Percentiles rank a stretch among this genome's conserved stretches.
Conservation (phyloP, 2,888 invertebrate species). For the Xestobium rufovillosum region DNA sequence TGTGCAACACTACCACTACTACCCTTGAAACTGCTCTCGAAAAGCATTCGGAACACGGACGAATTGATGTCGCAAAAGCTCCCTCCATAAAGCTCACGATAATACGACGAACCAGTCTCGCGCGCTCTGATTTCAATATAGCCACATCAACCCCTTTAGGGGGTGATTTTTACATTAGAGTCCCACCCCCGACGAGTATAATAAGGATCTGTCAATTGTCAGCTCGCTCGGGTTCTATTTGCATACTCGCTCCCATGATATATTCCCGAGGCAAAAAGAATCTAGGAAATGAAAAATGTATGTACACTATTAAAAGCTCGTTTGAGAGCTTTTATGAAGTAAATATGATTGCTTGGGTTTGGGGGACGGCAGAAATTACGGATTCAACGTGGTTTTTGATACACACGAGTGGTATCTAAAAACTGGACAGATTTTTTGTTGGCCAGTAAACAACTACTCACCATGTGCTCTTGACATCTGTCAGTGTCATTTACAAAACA, state of each 20-base stretch:
- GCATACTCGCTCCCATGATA: slow-evolving; percentile 28
- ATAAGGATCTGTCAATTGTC: slow-evolving; percentile 42
- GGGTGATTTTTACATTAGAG: slow-evolving; percentile 38
- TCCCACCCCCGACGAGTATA: slow-evolving; percentile 29
- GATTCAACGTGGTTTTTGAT: no score
- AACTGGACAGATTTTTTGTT: no score
- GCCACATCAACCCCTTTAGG: slow-evolving; percentile 36
- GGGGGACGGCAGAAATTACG: no score
- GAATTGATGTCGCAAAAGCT: neutral
- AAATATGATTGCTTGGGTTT: no score
- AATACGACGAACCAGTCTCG: no score
- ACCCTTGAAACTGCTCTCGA: slow-evolving; percentile 3
- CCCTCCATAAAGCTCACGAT: neutral
- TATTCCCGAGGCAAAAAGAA: slow-evolving; percentile 24
- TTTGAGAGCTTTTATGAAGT: no score
- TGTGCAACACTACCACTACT: no score
- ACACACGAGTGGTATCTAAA: no score
- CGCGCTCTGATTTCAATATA: slow-evolving; percentile 38
- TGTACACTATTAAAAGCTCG: slow-evolving; percentile 37
- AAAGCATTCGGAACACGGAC: neutral
- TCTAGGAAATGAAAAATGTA: slow-evolving; percentile 40
- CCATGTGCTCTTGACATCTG: no score
- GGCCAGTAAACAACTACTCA: no score
- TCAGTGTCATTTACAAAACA: no score
- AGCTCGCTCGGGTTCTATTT: slow-evolving; percentile 35